Evolutionary conservation across 2,888 invertebrate genomes (phyloP).

Genomic region (Drosophila putrida): DNA sequence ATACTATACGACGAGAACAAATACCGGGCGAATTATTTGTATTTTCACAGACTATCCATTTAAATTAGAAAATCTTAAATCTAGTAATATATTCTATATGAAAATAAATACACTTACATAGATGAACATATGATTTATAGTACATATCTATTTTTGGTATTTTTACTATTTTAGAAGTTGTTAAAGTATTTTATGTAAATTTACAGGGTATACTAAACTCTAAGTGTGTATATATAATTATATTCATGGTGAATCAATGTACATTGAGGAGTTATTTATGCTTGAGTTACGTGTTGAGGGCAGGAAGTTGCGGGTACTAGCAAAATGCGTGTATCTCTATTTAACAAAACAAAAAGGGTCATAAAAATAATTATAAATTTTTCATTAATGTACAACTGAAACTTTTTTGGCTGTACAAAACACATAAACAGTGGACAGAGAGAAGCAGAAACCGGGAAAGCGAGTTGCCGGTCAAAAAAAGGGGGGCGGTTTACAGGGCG

Average conservation of each 20-base stretch:
- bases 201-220: conserved; percentile 41
- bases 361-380: conserved; percentile 60
- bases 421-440: conserved; percentile 1
- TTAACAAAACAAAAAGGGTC: conserved; percentile 38
- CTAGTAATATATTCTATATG: conserved; percentile 2
- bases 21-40: neutral
- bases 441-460: neutral
- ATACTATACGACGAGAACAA: neutral
- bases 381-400: conserved; percentile 57
- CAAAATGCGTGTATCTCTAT: conserved; percentile 47
- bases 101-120: conserved; percentile 37
- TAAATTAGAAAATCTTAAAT: neutral
- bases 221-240: conserved; percentile 18
- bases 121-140: neutral
- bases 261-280: conserved; percentile 28
- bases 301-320: conserved; percentile 19
- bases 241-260: conserved; percentile 28
- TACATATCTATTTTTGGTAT: neutral
- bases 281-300: conserved; percentile 11
- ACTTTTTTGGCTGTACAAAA: conserved; percentile 28
- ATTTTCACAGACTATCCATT: neutral
- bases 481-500: conserved; percentile 44
- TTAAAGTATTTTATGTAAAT: conserved; percentile 7
- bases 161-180: neutral
- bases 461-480: conserved; percentile 3